A percentile compares a stretch with the other conserved stretches of the same genome.
These are phyloP conservation scores for Aphaenogaster floridana DNA, from an alignment of 1,140 invertebrate species.

Conservation along the genomic window DNA sequence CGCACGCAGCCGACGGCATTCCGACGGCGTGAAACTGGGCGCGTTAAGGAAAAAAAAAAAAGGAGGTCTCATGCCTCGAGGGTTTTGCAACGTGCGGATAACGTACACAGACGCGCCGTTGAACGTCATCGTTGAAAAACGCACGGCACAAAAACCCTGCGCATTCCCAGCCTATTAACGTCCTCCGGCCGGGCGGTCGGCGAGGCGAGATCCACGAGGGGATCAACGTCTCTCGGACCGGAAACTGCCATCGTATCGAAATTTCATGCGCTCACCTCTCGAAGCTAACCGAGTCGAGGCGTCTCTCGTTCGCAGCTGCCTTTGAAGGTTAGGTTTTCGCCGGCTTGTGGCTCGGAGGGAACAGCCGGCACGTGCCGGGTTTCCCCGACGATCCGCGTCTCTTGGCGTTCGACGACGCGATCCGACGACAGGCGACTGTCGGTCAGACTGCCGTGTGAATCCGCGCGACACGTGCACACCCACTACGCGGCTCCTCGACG, in stretches of 20 bases:
- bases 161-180: background rate
- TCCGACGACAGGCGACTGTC: background rate
- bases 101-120: slow-evolving; percentile 9
- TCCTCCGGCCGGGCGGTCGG: background rate
- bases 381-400: background rate
- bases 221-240: background rate
- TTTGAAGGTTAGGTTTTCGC: slow-evolving; percentile 74
- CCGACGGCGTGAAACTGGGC: background rate
- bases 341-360: slow-evolving; percentile 48
- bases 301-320: background rate
- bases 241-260: background rate
- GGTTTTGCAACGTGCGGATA: background rate
- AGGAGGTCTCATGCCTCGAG: background rate
- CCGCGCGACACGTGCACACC: background rate
- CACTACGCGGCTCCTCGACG: background rate
- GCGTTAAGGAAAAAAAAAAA: background rate
- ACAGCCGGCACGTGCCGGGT: slow-evolving; percentile 47
- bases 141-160: background rate
- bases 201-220: background rate
- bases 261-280: slow-evolving; percentile 51
- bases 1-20: background rate
- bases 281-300: background rate
- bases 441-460: background rate
- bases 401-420: background rate
- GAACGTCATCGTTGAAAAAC: slow-evolving; percentile 42